Evolutionary conservation across 2,888 invertebrate species (phyloP).

Genomic region (Mythimna pallens): DNA sequence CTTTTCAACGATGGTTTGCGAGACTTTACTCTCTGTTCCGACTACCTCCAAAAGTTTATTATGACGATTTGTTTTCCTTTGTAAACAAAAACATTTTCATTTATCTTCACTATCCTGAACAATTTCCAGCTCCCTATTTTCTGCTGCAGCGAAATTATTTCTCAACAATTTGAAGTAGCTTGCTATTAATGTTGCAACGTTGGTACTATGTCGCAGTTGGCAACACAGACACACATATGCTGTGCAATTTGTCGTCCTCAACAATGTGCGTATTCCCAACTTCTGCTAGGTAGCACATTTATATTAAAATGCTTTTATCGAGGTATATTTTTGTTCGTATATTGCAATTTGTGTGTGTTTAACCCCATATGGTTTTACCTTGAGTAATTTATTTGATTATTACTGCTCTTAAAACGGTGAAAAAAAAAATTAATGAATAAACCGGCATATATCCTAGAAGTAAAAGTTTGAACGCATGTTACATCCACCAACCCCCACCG

Average conservation of each 20-base stretch:
- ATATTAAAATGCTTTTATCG: slow-evolving; percentile 27
- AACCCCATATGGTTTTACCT: neutral
- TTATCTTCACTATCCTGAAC: neutral
- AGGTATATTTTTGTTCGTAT: slow-evolving; percentile 7
- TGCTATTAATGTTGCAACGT: slow-evolving; percentile 35
- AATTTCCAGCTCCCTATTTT: slow-evolving; percentile 21
- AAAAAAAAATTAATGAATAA: too few relatives aligned
- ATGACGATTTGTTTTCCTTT: neutral
- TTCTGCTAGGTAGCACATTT: slow-evolving; percentile 35
- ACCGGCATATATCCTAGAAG: too few relatives aligned
- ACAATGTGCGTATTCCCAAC: slow-evolving; percentile 55
- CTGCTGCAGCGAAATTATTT: slow-evolving; percentile 26
- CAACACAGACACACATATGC: slow-evolving; percentile 41
- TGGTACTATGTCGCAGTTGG: slow-evolving; percentile 28
- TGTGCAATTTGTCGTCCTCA: slow-evolving; percentile 49
- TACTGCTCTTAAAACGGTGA: too few relatives aligned
- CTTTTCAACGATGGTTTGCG: too few relatives aligned
- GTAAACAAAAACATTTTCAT: slow-evolving; percentile 22
- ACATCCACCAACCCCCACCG: too few relatives aligned
- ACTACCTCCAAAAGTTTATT: too few relatives aligned
- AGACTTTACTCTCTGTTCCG: too few relatives aligned
- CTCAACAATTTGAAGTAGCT: slow-evolving; percentile 32
- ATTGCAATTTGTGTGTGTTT: neutral
- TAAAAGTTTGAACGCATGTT: too few relatives aligned
- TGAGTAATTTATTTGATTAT: too few relatives aligned